A percentile compares a stretch with the other conserved stretches of the same genome.
Conservation (phyloP, 1,140 invertebrate genomes). For the Pantala flavescens region DNA sequence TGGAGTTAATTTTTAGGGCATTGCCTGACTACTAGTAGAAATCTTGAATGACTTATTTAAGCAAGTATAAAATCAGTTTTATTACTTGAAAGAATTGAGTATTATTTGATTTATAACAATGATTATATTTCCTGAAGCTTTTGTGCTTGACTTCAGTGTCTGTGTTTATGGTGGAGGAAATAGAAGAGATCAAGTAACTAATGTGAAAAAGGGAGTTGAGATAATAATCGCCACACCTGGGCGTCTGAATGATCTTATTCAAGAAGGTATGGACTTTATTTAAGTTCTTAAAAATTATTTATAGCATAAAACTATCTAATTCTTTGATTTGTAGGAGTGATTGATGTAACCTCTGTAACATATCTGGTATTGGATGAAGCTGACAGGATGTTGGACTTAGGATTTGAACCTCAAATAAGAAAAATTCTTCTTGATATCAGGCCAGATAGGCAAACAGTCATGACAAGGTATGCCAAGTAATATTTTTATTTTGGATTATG, state of each 20-base stretch:
- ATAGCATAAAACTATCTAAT: neutral
- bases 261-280: slow-evolving; percentile 31
- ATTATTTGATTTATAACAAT: no score
- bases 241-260: slow-evolving; percentile 68
- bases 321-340: slow-evolving; percentile 34
- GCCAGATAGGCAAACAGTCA: slow-evolving; percentile 71
- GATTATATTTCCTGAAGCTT: no score
- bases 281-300: neutral
- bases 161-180: slow-evolving; percentile 80
- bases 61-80: no score
- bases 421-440: slow-evolving; percentile 66
- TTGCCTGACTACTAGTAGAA: no score
- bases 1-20: no score
- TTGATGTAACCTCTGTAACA: slow-evolving; percentile 64
- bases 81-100: no score
- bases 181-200: slow-evolving; percentile 49
- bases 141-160: slow-evolving; percentile 39
- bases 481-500: neutral
- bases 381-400: slow-evolving; percentile 77
- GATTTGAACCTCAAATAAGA: slow-evolving; percentile 78
- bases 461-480: slow-evolving; percentile 51
- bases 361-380: slow-evolving; percentile 91
- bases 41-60: no score
- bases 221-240: slow-evolving; percentile 85
- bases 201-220: slow-evolving; percentile 60